Base-by-base conservation (phyloP, 2,113 vertebrate genomes). In the Elgaria multicarinata region DNA sequence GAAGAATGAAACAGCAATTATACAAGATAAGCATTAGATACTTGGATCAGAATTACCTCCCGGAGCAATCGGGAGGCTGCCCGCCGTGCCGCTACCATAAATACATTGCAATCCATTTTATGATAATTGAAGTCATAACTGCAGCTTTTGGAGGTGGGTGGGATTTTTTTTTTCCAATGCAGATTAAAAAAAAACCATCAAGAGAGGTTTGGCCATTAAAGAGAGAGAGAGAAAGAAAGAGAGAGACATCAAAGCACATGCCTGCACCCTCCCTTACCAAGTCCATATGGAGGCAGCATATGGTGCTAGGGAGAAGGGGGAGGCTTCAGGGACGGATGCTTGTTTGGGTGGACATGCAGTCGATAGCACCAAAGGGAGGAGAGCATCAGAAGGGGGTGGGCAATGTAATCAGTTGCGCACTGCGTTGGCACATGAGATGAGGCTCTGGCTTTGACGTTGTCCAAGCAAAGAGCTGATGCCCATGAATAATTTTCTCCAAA, bases 1-100 rank as follows among this genome's bases (percentile, higher is more conserved):
- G 71, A 91, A 91, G 90, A 88, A 91, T 87, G 87, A 88, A 92
- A 89, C 82, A 83, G 90, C 90, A 67, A 91, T 95, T 83, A 90
- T 92, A 80, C 83, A 58, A 89, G 69, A 81, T 72, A 24, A 83
- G 55, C 33, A 74, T 87, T 58, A 91, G 91, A 82, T 86, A 91
- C 79, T 66, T 50, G 66, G 83, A 76, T 84, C 83, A 5, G 28
- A 80, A 39, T 28, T 75, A 74, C 83, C 86, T 91, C 86, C 80
- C 39, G 86, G 90, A 91, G 90, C 90, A 83, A 91, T 87, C 79
- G 31, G 72, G 50, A 62, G 50, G 80, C 64, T 72, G 72, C 90
- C 80, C 74, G 62, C 80, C 62, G 81, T 62, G 90, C 80, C 13
- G 62, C 90, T 71, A 86, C 86, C 86, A 44, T 84, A 87, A 87